phyloP scores from a whole-genome alignment of 2,888 invertebrate species.

The Scrobipalpa atriplicella region DNA sequence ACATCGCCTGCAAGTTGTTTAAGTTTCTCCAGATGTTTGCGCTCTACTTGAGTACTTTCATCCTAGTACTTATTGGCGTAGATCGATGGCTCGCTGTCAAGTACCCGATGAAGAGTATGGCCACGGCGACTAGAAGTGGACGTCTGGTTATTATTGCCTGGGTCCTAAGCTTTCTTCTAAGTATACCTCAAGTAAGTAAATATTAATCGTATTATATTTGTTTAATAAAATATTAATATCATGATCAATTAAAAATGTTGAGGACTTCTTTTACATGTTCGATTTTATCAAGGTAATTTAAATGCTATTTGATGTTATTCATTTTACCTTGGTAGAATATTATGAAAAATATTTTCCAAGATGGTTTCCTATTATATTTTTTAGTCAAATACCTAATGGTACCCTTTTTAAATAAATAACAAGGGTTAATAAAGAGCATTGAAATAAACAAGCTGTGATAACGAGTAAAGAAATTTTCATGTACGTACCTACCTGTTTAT shows the following conservation, averaged over 20 bases:
- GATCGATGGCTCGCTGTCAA: conserved; percentile 92
- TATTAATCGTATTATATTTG: background rate
- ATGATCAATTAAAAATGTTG: no score
- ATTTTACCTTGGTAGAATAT: background rate
- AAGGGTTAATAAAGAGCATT: no score
- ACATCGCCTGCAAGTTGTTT: conserved; percentile 89
- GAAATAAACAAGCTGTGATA: no score
- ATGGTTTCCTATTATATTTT: no score
- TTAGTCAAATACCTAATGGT: no score
- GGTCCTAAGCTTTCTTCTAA: conserved; percentile 87
- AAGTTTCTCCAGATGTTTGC: conserved; percentile 93
- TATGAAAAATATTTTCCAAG: background rate
- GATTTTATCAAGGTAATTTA: background rate
- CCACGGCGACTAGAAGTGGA: conserved; percentile 86
- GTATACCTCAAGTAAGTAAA: conserved; percentile 90
- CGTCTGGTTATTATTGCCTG: conserved; percentile 87
- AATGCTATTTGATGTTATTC: background rate
- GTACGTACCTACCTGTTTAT: no score
- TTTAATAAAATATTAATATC: no score
- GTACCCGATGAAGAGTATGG: conserved; percentile 89
- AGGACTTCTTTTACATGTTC: no score
- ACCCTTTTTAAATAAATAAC: no score
- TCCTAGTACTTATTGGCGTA: conserved; percentile 91
- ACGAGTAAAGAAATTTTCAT: no score
- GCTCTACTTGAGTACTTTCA: conserved; percentile 91